Base-by-base conservation (phyloP, 1,140 invertebrate genomes). In the Ostrea denselamellosa region DNA sequence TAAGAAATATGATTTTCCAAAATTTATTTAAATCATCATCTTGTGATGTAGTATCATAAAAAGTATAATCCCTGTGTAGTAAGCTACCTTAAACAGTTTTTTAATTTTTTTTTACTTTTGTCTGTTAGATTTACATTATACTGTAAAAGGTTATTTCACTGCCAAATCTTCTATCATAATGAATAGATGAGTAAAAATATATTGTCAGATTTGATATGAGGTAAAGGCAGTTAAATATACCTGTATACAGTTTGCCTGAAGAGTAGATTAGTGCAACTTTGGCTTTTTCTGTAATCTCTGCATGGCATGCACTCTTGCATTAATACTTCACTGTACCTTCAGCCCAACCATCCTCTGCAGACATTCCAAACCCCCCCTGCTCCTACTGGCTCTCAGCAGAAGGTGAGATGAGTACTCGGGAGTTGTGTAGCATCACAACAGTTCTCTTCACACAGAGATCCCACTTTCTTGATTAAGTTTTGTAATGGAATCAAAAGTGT, bases 291-390 rank as follows among this genome's bases (percentile, higher is more conserved):
- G 19, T 83, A 53, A 52, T 83, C 52, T 83, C 82, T 83, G 44
- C 44, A 52, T 83, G 52, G 52, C 82, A 52, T 83, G 82, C 52
- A 25, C 51, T 77, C 68, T 34, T 28, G 25, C 25, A 34, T 52
- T 52, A 83, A 83, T 54, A 17, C 82, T 83, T 83, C 44, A 52
- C 44, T 83, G 82, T 83, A 83, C 44, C 82, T 83, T 83, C 82
- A 83, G 82, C 82, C 82, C 44, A 22, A n/a, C 44, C 82, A 53
- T 52, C 44, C 82, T 19, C 82, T 14, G 10, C 34, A 22, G n/a
- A 25, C 82, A 83, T 83, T 83, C 44, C 82, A 83, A n/a, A 83
- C 53, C 19, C 9, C 82, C 52, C 19, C 44, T 52, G 44, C 51
- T 83, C n/a, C 82, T 52, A 17, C 19, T 8, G 82, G 22, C 8